Conservation (phyloP, 2,888 invertebrate species). For the Nomada fabriciana region DNA sequence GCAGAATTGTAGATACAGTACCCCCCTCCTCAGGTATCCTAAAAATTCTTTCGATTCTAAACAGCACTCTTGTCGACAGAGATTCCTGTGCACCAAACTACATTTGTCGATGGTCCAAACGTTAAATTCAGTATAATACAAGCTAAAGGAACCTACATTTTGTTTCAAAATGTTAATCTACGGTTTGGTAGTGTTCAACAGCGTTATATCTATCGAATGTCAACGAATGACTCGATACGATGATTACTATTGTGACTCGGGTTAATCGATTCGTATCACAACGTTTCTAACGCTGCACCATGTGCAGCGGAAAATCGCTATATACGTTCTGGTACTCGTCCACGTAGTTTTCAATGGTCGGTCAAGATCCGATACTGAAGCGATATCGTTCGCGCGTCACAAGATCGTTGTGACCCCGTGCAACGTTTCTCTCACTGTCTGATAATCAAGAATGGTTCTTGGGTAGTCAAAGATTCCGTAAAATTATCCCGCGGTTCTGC, state of each 20-base stretch:
- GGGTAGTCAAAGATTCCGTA: background rate
- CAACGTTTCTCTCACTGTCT: conserved; percentile 19
- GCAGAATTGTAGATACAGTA: conserved; percentile 18
- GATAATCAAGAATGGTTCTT: background rate
- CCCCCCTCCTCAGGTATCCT: conserved; percentile 14
- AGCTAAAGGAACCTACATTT: conserved; percentile 53
- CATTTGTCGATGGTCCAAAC: conserved; percentile 62
- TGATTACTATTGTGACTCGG: background rate
- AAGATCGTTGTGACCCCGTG: conserved; percentile 31
- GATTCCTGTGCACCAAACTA: conserved; percentile 40
- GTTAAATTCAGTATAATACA: conserved; percentile 54
- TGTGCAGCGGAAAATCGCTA: conserved; percentile 4
- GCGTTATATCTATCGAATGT: conserved; percentile 26
- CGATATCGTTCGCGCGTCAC: conserved; percentile 48
- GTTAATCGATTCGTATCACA: conserved; percentile 29
- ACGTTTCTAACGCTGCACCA: conserved; percentile 30
- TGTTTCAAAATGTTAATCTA: conserved; percentile 23
- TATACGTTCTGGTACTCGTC: background rate
- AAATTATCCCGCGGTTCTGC: conserved; percentile 5
- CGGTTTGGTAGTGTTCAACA: conserved; percentile 31
- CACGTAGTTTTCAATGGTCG: conserved; percentile 22
- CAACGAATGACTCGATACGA: conserved; percentile 8
- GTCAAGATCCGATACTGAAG: conserved; percentile 22
- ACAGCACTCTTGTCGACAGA: background rate
- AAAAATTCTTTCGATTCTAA: conserved; percentile 8